These are phyloP conservation scores for Cheilosia soror DNA, from an alignment of 2,888 invertebrate species.

Conservation along the genomic window DNA sequence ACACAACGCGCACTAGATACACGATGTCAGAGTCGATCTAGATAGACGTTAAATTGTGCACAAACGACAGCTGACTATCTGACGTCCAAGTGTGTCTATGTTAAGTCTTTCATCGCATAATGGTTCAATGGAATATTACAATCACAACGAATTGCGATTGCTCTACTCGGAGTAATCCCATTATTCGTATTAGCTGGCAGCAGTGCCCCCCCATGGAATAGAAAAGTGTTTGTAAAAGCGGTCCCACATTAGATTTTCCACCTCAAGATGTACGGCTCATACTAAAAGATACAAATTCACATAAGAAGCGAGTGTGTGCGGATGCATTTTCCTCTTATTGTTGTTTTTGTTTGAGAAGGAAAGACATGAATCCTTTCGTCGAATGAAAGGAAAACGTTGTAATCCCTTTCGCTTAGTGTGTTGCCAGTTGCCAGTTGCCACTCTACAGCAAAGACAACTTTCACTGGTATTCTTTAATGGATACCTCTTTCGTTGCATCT, in stretches of 20 bases:
- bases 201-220: too few species aligned
- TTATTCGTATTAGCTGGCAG: not conserved
- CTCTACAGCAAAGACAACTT: conserved; percentile 29
- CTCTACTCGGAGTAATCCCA: not conserved
- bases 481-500: conserved; percentile 10
- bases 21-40: conserved; percentile 41
- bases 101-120: conserved; percentile 11
- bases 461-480: conserved; percentile 46
- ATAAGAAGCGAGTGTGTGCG: not conserved
- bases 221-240: conserved; percentile 5
- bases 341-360: conserved; percentile 4
- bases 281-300: not conserved
- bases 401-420: conserved; percentile 46
- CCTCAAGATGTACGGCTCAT: not conserved
- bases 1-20: conserved; percentile 6
- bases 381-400: conserved; percentile 67
- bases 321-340: not conserved
- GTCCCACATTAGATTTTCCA: conserved; percentile 13
- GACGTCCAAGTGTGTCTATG: conserved; percentile 33
- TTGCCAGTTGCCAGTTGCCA: conserved; percentile 17
- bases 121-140: conserved; percentile 13
- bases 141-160: conserved; percentile 10
- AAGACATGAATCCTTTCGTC: conserved; percentile 52
- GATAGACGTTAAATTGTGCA: conserved; percentile 42
- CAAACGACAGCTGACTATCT: conserved; percentile 41